These are phyloP conservation scores for Molossus alvarezi DNA, from an alignment of 2,797 vertebrate genomes.

Conservation along the genomic window DNA sequence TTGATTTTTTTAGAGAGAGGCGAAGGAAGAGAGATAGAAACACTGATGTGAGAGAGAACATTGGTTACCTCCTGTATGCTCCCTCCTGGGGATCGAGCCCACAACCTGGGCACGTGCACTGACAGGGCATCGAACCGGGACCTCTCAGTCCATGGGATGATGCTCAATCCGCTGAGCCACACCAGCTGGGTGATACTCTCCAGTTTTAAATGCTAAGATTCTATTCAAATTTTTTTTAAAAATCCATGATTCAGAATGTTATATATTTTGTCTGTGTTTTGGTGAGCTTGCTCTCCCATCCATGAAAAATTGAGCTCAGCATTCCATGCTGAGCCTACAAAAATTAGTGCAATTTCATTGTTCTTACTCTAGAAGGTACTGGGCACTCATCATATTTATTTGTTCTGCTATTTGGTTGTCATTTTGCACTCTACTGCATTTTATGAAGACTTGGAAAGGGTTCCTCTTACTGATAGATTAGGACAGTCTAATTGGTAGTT, in stretches of 20 bases:
- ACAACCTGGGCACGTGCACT: too few relatives aligned
- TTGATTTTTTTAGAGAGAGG: too few relatives aligned
- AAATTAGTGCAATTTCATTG: slow-evolving; percentile 35
- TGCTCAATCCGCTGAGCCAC: too few relatives aligned
- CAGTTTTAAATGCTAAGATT: slow-evolving; percentile 28
- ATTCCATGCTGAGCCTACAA: slow-evolving; percentile 39
- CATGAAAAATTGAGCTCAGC: neutral
- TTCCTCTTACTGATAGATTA: slow-evolving; percentile 38
- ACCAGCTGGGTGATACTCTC: neutral
- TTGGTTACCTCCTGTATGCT: too few relatives aligned
- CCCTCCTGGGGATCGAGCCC: too few relatives aligned
- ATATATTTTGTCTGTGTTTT: neutral
- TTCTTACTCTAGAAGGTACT: neutral
- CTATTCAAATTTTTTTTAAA: neutral
- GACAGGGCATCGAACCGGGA: too few relatives aligned
- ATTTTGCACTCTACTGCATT: slow-evolving; percentile 11
- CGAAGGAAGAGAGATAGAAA: too few relatives aligned
- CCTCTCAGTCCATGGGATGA: too few relatives aligned
- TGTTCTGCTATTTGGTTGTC: neutral
- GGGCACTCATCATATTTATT: neutral
- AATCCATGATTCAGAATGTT: neutral
- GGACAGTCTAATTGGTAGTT: slow-evolving; percentile 6
- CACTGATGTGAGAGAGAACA: too few relatives aligned
- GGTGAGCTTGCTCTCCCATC: neutral
- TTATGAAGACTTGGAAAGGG: slow-evolving; percentile 10